Evolutionary conservation across 1,140 invertebrate genomes (phyloP).

Genomic region (Sinonovacula constricta): DNA sequence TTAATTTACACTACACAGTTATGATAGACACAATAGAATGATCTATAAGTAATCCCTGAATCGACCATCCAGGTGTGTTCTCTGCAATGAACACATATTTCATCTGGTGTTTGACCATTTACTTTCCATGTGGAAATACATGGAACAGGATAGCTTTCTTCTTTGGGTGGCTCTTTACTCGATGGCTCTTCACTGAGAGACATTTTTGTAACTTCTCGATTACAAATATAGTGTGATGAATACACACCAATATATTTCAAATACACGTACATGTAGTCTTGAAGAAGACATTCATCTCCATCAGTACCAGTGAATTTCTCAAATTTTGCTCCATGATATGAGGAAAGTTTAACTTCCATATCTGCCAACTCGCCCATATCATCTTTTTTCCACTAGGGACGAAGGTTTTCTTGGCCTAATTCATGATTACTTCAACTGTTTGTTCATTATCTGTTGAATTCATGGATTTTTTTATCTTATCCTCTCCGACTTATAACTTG

Average conservation of each 20-base stretch:
- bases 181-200: neutral
- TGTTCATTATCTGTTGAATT: neutral
- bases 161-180: neutral
- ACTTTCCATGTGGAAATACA: neutral
- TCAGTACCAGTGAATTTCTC: neutral
- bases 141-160: neutral
- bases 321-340: neutral
- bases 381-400: neutral
- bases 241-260: neutral
- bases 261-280: neutral
- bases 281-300: neutral
- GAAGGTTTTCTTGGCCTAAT: neutral
- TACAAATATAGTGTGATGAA: neutral
- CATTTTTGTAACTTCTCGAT: neutral
- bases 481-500: neutral
- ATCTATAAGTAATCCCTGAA: too few relatives aligned
- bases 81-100: too few relatives aligned
- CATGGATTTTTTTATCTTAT: neutral
- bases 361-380: neutral
- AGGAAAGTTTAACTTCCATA: neutral
- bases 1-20: too few relatives aligned
- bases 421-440: neutral
- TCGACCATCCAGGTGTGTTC: too few relatives aligned
- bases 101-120: neutral
- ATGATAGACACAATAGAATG: too few relatives aligned